phyloP scores from a whole-genome alignment of 2,888 invertebrate species.

The Philereme transversata region DNA sequence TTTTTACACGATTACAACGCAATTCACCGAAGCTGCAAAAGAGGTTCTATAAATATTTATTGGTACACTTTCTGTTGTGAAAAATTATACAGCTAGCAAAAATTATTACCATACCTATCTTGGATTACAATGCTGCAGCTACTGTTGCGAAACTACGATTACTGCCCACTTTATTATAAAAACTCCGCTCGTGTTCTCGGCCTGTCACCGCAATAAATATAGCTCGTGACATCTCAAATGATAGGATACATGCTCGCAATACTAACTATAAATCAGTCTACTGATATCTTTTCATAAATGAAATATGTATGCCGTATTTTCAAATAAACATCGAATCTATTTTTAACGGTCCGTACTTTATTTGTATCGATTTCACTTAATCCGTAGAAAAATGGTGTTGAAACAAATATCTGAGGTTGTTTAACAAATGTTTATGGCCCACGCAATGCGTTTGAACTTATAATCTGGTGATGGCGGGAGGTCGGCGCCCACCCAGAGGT shows the following conservation, averaged over 20 bases:
- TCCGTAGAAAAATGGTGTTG: conserved; percentile 65
- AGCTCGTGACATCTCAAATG: conserved; percentile 54
- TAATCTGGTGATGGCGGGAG: conserved; percentile 74
- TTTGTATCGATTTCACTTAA: conserved; percentile 60
- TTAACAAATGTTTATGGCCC: conserved; percentile 74
- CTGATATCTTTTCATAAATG: conserved; percentile 40
- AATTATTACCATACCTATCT: conserved; percentile 61
- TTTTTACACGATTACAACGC: conserved; percentile 73
- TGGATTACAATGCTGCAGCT: conserved; percentile 57
- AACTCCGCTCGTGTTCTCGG: conserved; percentile 42
- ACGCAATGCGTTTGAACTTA: conserved; percentile 69
- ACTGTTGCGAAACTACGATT: conserved; percentile 51
- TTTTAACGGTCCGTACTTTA: conserved; percentile 43
- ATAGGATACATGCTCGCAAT: conserved; percentile 53
- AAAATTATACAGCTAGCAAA: conserved; percentile 66
- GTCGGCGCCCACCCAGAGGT: conserved; percentile 79
- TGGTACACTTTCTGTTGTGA: conserved; percentile 55
- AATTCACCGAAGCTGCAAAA: conserved; percentile 73
- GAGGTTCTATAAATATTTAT: conserved; percentile 80
- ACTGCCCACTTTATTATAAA: conserved; percentile 53
- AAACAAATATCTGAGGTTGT: conserved; percentile 68
- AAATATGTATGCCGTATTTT: conserved; percentile 37
- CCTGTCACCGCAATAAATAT: conserved; percentile 45
- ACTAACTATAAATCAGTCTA: conserved; percentile 51
- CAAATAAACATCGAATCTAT: conserved; percentile 33